Evolutionary conservation across 2,797 vertebrate species (phyloP).

Genomic region (Urosaurus nigricauda): DNA sequence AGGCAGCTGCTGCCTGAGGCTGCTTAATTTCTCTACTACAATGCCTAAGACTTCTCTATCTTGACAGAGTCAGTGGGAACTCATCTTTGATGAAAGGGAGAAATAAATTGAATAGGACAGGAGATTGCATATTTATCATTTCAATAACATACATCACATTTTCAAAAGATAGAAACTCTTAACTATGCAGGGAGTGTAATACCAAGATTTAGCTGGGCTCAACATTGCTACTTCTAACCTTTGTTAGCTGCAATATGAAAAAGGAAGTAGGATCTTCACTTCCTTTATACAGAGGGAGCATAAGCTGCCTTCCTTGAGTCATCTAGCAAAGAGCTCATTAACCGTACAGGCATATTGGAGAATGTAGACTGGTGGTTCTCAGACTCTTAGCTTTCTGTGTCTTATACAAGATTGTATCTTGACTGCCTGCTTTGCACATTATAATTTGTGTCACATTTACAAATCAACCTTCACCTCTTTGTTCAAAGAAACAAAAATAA

Average conservation of each 20-base stretch:
- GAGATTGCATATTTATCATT: slow-evolving; percentile 69
- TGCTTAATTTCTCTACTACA: slow-evolving; percentile 77
- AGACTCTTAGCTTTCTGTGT: neutral
- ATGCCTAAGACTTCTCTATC: slow-evolving; percentile 74
- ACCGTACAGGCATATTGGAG: neutral
- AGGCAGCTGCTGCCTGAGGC: slow-evolving; percentile 72
- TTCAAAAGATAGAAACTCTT: slow-evolving; percentile 55
- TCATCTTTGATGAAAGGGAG: slow-evolving; percentile 76
- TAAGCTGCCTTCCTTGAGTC: neutral
- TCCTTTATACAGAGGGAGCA: neutral
- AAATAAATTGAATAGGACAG: slow-evolving; percentile 71
- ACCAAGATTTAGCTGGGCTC: neutral
- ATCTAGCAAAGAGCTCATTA: slow-evolving; percentile 4
- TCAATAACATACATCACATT: slow-evolving; percentile 70
- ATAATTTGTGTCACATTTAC: neutral
- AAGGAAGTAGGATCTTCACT: neutral
- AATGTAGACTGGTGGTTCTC: neutral
- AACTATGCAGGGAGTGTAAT: slow-evolving; percentile 49
- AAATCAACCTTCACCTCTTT: neutral
- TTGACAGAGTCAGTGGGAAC: slow-evolving; percentile 73
- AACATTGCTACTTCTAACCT: neutral
- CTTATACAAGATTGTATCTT: neutral
- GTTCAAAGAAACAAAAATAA: neutral
- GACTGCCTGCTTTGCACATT: neutral
- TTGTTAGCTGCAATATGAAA: neutral